Base-by-base conservation (phyloP, 2,113 vertebrate species). In the Pleuronectes platessa region DNA sequence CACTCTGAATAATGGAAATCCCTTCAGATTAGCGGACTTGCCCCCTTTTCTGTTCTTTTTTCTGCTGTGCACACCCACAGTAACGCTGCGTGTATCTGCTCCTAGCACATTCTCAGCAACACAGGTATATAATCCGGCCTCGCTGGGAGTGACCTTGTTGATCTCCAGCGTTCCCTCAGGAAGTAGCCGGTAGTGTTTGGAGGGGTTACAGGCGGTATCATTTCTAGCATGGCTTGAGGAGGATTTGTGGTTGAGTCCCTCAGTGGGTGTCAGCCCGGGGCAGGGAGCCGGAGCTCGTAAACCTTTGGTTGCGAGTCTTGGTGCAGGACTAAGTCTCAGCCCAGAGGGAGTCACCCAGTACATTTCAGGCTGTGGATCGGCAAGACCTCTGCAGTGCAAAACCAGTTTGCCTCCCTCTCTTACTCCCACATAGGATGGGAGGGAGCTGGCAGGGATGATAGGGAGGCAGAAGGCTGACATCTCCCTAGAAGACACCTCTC, bases 91-190 rank as follows among this genome's bases (percentile, higher is more conserved):
- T 1, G 96, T 97, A 90, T 98, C 98, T 0, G 97, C 97, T 15
- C 98, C 98, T 0, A 98, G 94, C 26, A 94, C 88, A 82, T 99
- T 99, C 79, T 99, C 97, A 9, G 98, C 98, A 87, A 99, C 95
- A 11, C 98, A 99, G 11, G 98, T 99, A 69, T 99, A 99, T 21
- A 98, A 83, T 24, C 98, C 98, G 0, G 95, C 96, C 26, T 99
- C 95, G 0, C 59, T 70, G 0, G 27, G 31, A 0, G 94, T 95
- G 69, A 97, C 88, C 18, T 90, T 93, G 0, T 60, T 92, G 49
- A 99, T 95, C 92, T 98, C 96, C 84, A 99, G 88, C 0, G 96
- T 98, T 45, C 98, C 98, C 65, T 99, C 98, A 0, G 95, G 92
- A 58, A 95, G 90, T 12, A 98, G 94, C 64, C 80, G 90, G 84